Evolutionary conservation across 2,113 vertebrate genomes (phyloP), one percentile per base, ranked within the genome.

Genomic region (Tursiops truncatus): DNA sequence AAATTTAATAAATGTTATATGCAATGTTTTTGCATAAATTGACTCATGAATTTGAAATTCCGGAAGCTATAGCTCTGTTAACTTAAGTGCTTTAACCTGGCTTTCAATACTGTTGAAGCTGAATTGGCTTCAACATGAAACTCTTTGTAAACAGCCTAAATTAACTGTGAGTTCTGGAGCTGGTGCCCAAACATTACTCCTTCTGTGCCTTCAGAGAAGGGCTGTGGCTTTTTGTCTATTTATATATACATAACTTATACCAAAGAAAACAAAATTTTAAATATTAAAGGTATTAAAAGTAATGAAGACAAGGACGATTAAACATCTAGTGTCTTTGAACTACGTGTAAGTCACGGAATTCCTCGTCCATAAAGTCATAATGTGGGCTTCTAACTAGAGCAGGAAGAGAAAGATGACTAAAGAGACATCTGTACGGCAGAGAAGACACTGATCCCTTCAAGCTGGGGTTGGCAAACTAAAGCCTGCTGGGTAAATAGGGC

Each of bases 1-100:
- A 90, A 63, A 96, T 85, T 93, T 91, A 95, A 97, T 83, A 96
- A 95, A 92, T 86, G 36, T 47, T 23, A n/a, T 31, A 13, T 86
- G 79, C 33, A 76, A 41, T 47, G 79, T 73, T 87, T 88, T 96
- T 97, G 74, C 74, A 89, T 91, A 83, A 94, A 85, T 62, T 77
- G 21, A 38, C 62, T 85, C n/a, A 3, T 44, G 84, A 67, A 89
- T 83, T 74, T 92, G 68, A 93, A 95, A 96, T 84, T 93, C 82
- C 62, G 68, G 70, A 91, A 93, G 86, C 63, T 91, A 10, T 80
- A 95, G 81, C 44, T 94, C 80, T 95, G 76, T 96, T 86, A 84
- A 67, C 36, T 76, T 63, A 92, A 94, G 89, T 53, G 15, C 83
- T 92, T 92, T 95, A 86, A 65, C 67, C 71, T 93, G 73, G 63